phyloP scores from a whole-genome alignment of 2,113 vertebrate species.

The Urocitellus parryii region DNA sequence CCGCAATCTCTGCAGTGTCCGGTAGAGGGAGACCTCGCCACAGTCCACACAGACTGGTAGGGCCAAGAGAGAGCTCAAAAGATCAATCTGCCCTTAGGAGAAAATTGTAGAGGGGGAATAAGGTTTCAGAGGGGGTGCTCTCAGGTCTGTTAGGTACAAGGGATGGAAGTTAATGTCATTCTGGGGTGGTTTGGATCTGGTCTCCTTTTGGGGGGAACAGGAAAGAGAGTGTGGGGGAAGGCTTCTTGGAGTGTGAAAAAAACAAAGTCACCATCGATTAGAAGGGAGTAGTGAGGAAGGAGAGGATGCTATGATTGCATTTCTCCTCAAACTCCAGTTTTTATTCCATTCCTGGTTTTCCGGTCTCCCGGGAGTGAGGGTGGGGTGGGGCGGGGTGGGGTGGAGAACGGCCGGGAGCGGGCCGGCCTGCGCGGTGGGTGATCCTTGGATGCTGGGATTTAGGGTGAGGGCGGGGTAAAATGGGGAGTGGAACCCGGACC shows the following conservation, averaged over 20 bases:
- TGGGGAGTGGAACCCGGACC: slow-evolving; percentile 74
- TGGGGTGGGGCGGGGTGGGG: slow-evolving; percentile 78
- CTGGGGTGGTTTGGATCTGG: neutral
- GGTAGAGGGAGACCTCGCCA: slow-evolving; percentile 86
- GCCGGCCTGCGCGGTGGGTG: slow-evolving; percentile 81
- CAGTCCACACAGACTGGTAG: neutral
- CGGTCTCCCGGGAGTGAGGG: slow-evolving; percentile 61
- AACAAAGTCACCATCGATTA: neutral
- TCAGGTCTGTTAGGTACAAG: neutral
- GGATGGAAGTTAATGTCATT: slow-evolving; percentile 3
- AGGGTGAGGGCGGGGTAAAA: slow-evolving; percentile 79
- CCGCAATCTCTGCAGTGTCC: slow-evolving; percentile 80
- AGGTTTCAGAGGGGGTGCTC: neutral
- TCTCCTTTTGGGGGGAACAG: neutral
- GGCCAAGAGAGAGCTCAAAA: neutral
- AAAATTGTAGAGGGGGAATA: neutral
- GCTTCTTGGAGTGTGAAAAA: neutral
- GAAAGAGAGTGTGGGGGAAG: neutral
- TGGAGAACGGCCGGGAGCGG: slow-evolving; percentile 67
- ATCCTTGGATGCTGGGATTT: slow-evolving; percentile 82
- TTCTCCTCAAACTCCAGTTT: slow-evolving; percentile 47
- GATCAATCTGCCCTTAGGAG: neutral
- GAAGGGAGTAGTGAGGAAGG: neutral
- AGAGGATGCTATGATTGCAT: neutral
- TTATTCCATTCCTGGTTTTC: slow-evolving; percentile 70